A percentile compares a stretch with the other conserved stretches of the same genome.
These are phyloP conservation scores for Clistopyga incitator DNA, from an alignment of 2,888 invertebrate genomes.

Conservation along the genomic window DNA sequence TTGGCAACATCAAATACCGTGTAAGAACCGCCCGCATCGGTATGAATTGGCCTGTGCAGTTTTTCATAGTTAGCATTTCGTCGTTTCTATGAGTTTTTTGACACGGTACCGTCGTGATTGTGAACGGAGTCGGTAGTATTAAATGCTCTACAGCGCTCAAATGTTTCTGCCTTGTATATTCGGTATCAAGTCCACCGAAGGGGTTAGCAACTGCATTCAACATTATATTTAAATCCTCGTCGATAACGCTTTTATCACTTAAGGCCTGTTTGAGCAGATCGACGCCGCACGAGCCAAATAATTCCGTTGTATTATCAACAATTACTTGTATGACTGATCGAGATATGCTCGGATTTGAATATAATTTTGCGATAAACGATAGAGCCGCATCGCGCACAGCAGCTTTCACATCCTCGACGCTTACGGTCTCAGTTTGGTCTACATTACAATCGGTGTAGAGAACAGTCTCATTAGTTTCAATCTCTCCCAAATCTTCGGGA, in stretches of 20 bases:
- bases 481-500: not conserved
- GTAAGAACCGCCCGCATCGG: slow-evolving; percentile 44
- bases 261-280: slow-evolving; percentile 34
- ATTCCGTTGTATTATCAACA: slow-evolving; percentile 40
- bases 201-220: slow-evolving; percentile 19
- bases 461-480: not conserved
- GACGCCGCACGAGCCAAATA: slow-evolving; percentile 27
- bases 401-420: slow-evolving; percentile 23
- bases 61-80: slow-evolving; percentile 29
- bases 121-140: slow-evolving; percentile 26
- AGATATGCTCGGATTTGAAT: slow-evolving; percentile 36
- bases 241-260: slow-evolving; percentile 13
- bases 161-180: slow-evolving; percentile 38
- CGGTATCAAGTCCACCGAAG: slow-evolving; percentile 39
- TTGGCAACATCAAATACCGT: slow-evolving; percentile 47
- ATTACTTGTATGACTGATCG: slow-evolving; percentile 36
- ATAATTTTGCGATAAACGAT: slow-evolving; percentile 41
- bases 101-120: slow-evolving; percentile 34
- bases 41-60: slow-evolving; percentile 51
- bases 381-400: slow-evolving; percentile 18
- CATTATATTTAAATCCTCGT: slow-evolving; percentile 21
- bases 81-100: slow-evolving; percentile 12
- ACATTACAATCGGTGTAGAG: not conserved
- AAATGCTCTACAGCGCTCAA: slow-evolving; percentile 13
- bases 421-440: slow-evolving; percentile 5